Conservation (phyloP, 2,888 invertebrate genomes). For the Trichacis sp. region DNA sequence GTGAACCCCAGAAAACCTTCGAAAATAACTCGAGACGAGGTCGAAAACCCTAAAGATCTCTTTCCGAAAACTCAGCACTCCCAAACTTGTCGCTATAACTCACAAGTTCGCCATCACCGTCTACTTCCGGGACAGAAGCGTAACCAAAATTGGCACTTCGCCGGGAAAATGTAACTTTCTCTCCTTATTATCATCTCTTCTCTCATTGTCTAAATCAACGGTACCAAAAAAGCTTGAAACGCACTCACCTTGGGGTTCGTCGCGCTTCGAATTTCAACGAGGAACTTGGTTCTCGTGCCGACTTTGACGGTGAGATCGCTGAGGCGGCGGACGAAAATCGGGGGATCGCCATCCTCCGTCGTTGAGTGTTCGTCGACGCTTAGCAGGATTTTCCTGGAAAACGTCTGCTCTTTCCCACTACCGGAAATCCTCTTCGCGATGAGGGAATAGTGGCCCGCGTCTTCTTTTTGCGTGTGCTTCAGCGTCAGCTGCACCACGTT, state of each 20-base stretch:
- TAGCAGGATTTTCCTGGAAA: slow-evolving; percentile 55
- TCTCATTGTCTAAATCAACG: background rate
- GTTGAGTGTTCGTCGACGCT: slow-evolving; percentile 56
- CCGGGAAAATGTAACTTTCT: slow-evolving; percentile 10
- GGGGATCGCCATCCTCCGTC: slow-evolving; percentile 77
- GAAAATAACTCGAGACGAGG: too few species aligned
- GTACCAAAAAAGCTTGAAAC: background rate
- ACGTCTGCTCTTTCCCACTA: slow-evolving; percentile 45
- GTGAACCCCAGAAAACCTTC: too few species aligned
- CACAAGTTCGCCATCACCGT: background rate
- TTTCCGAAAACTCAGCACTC: background rate
- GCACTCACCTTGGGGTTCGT: slow-evolving; percentile 80
- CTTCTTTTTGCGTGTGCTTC: slow-evolving; percentile 64
- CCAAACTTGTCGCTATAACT: slow-evolving; percentile 3
- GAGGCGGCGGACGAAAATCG: slow-evolving; percentile 85
- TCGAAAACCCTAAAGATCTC: background rate
- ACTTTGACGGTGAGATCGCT: slow-evolving; percentile 91
- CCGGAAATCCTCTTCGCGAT: slow-evolving; percentile 76
- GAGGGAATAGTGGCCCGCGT: slow-evolving; percentile 73
- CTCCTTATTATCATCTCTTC: background rate
- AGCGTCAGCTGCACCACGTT: slow-evolving; percentile 75
- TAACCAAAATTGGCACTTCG: background rate
- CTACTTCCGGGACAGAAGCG: slow-evolving; percentile 6
- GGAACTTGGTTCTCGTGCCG: slow-evolving; percentile 79
- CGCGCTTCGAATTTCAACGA: slow-evolving; percentile 86